These are phyloP conservation scores for Ophiothrix spiculata DNA, from an alignment of 35 echinoderm and acorn worm species.

Conservation along the genomic window DNA sequence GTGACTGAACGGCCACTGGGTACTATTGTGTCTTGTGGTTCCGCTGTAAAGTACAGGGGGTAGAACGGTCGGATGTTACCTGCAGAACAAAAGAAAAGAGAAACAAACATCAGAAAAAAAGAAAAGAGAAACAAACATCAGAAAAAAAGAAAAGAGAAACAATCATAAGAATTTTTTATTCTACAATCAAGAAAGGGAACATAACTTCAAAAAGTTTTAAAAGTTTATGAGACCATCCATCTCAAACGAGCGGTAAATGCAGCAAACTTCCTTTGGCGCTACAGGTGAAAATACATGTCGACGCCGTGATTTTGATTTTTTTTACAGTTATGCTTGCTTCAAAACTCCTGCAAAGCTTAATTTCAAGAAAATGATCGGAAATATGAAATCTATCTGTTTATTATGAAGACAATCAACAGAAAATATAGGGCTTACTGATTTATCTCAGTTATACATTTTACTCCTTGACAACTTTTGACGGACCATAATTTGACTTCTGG, in stretches of 20 bases:
- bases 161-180: not conserved
- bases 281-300: not conserved
- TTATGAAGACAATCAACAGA: too few species aligned
- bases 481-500: too few species aligned
- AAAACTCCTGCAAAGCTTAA: too few species aligned
- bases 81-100: not conserved
- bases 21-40: not conserved
- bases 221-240: not conserved
- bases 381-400: too few species aligned
- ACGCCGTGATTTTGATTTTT: not conserved
- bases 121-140: too few species aligned
- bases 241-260: not conserved
- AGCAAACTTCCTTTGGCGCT: not conserved
- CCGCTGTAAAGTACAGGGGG: conserved; percentile 3
- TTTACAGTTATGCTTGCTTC: too few species aligned
- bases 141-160: not conserved
- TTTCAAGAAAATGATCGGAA: too few species aligned
- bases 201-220: not conserved
- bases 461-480: not conserved
- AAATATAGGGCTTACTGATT: too few species aligned
- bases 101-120: too few species aligned
- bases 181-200: not conserved
- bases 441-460: not conserved
- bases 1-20: not conserved
- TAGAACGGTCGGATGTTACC: conserved; percentile 8